These are phyloP conservation scores for Vanessa cardui DNA, from an alignment of 2,888 invertebrate genomes.

Conservation along the genomic window DNA sequence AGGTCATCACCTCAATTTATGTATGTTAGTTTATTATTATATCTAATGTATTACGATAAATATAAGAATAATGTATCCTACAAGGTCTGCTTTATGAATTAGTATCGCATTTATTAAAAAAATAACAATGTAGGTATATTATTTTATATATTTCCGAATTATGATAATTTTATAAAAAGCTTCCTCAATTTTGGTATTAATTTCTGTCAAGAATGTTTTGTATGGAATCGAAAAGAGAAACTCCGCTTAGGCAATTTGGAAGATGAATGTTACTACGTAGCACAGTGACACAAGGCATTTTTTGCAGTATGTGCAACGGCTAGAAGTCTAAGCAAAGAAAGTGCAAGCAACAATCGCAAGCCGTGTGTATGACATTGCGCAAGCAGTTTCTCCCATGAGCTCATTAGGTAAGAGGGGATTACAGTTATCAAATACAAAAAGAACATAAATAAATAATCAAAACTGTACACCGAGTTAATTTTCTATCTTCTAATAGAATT, in stretches of 20 bases:
- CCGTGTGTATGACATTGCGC: conserved; percentile 47
- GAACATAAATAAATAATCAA: neutral
- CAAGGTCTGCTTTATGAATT: conserved; percentile 28
- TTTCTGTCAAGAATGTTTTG: neutral
- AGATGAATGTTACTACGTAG: conserved; percentile 7
- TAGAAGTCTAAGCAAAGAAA: conserved; percentile 50
- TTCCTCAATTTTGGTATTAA: neutral
- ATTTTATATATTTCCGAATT: conserved; percentile 5
- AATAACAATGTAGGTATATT: conserved; percentile 15
- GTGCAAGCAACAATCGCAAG: conserved; percentile 52
- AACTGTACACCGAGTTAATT: neutral
- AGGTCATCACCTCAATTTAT: neutral
- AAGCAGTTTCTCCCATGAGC: conserved; percentile 52
- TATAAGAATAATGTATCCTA: conserved; percentile 29
- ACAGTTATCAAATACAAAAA: conserved; percentile 2
- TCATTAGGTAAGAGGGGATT: conserved; percentile 29
- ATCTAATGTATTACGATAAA: conserved; percentile 21
- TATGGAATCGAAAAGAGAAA: conserved; percentile 7
- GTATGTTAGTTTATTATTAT: conserved; percentile 21
- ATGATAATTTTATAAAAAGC: neutral
- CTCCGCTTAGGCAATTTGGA: conserved; percentile 10
- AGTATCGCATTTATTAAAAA: conserved; percentile 20
- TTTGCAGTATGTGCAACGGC: conserved; percentile 20
- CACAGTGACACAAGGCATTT: conserved; percentile 6
- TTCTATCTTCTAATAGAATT: no score